phyloP scores from a whole-genome alignment of 2,888 invertebrate genomes.

The Busseola fusca region DNA sequence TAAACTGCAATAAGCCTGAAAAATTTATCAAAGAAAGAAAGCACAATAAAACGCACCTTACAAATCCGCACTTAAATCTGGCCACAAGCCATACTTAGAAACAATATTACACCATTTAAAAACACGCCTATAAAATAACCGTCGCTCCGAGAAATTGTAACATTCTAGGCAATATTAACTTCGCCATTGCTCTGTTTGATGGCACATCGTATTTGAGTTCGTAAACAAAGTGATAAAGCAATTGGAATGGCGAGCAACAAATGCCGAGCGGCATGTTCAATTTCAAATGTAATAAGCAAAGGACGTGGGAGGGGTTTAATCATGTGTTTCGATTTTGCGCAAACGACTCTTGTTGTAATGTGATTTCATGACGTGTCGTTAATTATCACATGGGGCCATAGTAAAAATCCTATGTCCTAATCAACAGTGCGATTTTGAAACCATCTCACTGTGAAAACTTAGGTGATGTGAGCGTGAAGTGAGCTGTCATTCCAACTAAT shows the following conservation, averaged over 20 bases:
- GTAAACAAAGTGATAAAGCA: constrained; percentile 61
- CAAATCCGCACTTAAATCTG: constrained; percentile 21
- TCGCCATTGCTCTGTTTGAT: constrained; percentile 33
- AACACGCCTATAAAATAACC: constrained; percentile 10
- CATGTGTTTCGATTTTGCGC: constrained; percentile 39
- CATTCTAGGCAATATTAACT: constrained; percentile 40
- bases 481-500: too few species aligned
- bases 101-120: constrained; percentile 34
- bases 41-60: too few species aligned
- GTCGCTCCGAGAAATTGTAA: constrained; percentile 24
- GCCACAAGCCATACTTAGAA: constrained; percentile 19
- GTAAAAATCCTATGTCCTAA: too few species aligned
- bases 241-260: constrained; percentile 48
- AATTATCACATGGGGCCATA: too few species aligned
- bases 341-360: constrained; percentile 24
- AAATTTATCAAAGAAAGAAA: too few species aligned
- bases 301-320: constrained; percentile 49
- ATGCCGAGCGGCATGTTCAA: constrained; percentile 50
- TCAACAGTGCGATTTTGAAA: too few species aligned
- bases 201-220: constrained; percentile 30
- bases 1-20: neutral
- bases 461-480: too few species aligned
- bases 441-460: too few species aligned
- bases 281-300: constrained; percentile 57
- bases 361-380: neutral